Percentiles rank a stretch among this genome's conserved stretches.
These are phyloP conservation scores for Pogonus chalceus DNA, from an alignment of 1,140 invertebrate genomes.

Conservation along the genomic window DNA sequence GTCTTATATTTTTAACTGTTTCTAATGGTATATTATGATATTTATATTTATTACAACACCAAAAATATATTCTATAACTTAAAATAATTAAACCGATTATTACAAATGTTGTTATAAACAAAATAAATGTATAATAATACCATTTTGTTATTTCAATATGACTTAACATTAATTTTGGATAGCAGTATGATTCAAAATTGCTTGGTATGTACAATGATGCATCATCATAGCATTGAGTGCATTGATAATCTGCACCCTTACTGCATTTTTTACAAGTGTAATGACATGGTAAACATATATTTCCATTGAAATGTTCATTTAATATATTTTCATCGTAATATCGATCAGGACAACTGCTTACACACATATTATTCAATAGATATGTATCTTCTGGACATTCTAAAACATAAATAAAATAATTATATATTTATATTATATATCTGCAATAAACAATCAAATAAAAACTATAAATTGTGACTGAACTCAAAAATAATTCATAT, in stretches of 20 bases:
- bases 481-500: not conserved
- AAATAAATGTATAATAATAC: constrained; percentile 26
- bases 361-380: constrained; percentile 34
- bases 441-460: constrained; percentile 11
- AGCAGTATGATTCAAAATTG: constrained; percentile 32
- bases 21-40: constrained; percentile 14
- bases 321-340: constrained; percentile 22
- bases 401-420: constrained; percentile 29
- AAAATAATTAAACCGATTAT: constrained; percentile 8
- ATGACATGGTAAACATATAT: constrained; percentile 39
- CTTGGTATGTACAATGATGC: constrained; percentile 30
- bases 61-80: constrained; percentile 13
- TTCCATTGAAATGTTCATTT: constrained; percentile 1
- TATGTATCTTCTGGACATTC: constrained; percentile 34
- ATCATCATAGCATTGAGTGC: constrained; percentile 42
- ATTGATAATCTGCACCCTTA: constrained; percentile 46
- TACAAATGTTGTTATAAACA: constrained; percentile 21
- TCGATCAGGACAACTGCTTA: constrained; percentile 35
- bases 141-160: constrained; percentile 28
- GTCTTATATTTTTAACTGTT: constrained; percentile 16
- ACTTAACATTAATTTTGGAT: constrained; percentile 27
- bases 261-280: constrained; percentile 46
- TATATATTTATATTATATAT: constrained; percentile 10
- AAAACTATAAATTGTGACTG: constrained; percentile 9
- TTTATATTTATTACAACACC: constrained; percentile 4